Conservation (phyloP, 2,113 vertebrate genomes). For the Morone chrysops region DNA sequence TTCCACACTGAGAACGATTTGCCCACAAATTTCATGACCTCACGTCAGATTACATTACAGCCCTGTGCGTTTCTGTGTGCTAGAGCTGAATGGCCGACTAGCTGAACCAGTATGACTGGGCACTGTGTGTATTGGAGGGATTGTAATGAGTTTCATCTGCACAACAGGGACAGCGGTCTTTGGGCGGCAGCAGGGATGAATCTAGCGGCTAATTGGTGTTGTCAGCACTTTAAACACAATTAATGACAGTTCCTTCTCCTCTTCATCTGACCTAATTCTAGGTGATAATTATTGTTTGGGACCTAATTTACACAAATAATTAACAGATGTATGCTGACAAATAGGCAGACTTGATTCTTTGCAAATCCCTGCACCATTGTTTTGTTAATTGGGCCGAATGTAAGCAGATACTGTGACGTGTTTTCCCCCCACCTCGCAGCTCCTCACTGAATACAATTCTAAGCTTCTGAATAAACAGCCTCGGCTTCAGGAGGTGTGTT, state of each 20-base stretch:
- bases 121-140: slow-evolving; percentile 11
- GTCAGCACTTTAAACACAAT: slow-evolving; percentile 69
- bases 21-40: slow-evolving; percentile 47
- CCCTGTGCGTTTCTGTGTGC: slow-evolving; percentile 11
- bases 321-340: slow-evolving; percentile 94
- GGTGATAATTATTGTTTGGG: slow-evolving; percentile 95
- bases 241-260: slow-evolving; percentile 74
- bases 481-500: slow-evolving; percentile 50
- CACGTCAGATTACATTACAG: slow-evolving; percentile 53
- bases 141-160: slow-evolving; percentile 46
- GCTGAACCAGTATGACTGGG: slow-evolving; percentile 55
- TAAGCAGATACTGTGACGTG: slow-evolving; percentile 85
- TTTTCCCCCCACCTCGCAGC: slow-evolving; percentile 8
- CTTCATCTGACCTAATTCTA: slow-evolving; percentile 80
- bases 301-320: slow-evolving; percentile 94
- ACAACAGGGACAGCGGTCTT: slow-evolving; percentile 19
- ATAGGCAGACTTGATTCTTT: slow-evolving; percentile 86
- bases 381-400: slow-evolving; percentile 86
- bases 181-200: slow-evolving; percentile 31
- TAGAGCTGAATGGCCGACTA: slow-evolving; percentile 44
- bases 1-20: slow-evolving; percentile 17
- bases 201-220: slow-evolving; percentile 67
- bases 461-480: slow-evolving; percentile 70
- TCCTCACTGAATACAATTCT: slow-evolving; percentile 65
- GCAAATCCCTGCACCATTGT: slow-evolving; percentile 90